phyloP scores from a whole-genome alignment of 2,888 invertebrate species.

The Tanytarsus gracilentus region DNA sequence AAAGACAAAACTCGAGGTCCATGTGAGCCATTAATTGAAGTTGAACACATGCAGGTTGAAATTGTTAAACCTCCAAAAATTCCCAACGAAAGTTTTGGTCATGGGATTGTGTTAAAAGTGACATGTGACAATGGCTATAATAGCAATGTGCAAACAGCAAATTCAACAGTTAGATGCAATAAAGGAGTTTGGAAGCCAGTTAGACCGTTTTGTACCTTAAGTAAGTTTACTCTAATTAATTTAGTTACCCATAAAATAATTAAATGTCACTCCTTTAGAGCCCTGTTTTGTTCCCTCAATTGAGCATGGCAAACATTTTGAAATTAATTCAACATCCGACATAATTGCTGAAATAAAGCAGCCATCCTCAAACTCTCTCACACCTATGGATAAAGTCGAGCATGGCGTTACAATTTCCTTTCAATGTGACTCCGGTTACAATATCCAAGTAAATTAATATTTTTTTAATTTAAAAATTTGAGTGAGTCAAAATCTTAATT shows the following conservation, averaged over 20 bases:
- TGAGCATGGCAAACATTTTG: slow-evolving; percentile 57
- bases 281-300: slow-evolving; percentile 62
- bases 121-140: slow-evolving; percentile 71
- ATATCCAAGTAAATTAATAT: slow-evolving; percentile 32
- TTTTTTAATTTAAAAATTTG: slow-evolving; percentile 33
- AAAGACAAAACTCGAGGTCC: slow-evolving; percentile 47
- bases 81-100: slow-evolving; percentile 61
- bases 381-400: slow-evolving; percentile 45
- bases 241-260: slow-evolving; percentile 13
- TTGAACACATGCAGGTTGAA: slow-evolving; percentile 58
- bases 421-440: slow-evolving; percentile 62
- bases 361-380: slow-evolving; percentile 37
- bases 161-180: slow-evolving; percentile 70
- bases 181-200: slow-evolving; percentile 78
- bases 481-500: too few relatives aligned
- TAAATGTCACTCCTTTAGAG: slow-evolving; percentile 42
- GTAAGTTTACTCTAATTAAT: slow-evolving; percentile 50
- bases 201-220: slow-evolving; percentile 68
- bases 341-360: slow-evolving; percentile 38
- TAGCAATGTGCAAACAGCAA: slow-evolving; percentile 59
- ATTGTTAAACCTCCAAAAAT: slow-evolving; percentile 62
- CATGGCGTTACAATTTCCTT: slow-evolving; percentile 68
- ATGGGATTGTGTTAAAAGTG: slow-evolving; percentile 66
- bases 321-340: slow-evolving; percentile 37
- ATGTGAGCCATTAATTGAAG: slow-evolving; percentile 57